Percentiles rank a stretch among this genome's conserved stretches.
Conservation (phyloP, 2,797 vertebrate genomes). For the Xenops minutus region DNA sequence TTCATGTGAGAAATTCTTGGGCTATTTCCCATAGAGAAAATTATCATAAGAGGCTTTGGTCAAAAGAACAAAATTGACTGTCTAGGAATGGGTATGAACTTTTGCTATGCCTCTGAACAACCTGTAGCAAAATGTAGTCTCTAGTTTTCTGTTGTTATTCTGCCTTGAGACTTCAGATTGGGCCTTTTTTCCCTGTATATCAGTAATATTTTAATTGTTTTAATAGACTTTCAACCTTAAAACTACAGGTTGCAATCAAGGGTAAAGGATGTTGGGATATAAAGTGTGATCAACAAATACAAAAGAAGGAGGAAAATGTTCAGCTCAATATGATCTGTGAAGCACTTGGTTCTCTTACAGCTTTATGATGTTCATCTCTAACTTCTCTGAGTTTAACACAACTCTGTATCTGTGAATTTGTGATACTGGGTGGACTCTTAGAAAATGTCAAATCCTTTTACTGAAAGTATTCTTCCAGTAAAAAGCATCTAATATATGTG, state of each 20-base stretch:
- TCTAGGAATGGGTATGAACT: neutral
- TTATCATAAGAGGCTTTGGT: neutral
- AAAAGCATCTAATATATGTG: neutral
- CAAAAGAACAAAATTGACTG: neutral
- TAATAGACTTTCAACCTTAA: neutral
- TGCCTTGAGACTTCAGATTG: neutral
- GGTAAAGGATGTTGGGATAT: neutral
- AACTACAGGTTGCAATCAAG: neutral
- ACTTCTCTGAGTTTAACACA: neutral
- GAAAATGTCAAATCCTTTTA: neutral
- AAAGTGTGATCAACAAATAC: neutral
- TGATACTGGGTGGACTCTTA: neutral
- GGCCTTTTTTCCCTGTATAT: rapidly evolving
- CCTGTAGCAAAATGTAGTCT: neutral
- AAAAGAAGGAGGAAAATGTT: neutral
- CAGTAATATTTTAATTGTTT: neutral
- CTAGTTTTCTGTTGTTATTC: neutral
- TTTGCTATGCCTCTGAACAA: neutral
- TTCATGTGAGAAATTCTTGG: neutral
- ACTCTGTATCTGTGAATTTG: neutral
- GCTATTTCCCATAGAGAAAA: neutral
- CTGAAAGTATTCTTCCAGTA: neutral
- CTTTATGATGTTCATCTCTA: neutral
- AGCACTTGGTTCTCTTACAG: neutral
- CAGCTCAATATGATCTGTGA: neutral